These are phyloP conservation scores for Sciaenops ocellatus DNA, from an alignment of 2,797 vertebrate genomes.

Conservation along the genomic window DNA sequence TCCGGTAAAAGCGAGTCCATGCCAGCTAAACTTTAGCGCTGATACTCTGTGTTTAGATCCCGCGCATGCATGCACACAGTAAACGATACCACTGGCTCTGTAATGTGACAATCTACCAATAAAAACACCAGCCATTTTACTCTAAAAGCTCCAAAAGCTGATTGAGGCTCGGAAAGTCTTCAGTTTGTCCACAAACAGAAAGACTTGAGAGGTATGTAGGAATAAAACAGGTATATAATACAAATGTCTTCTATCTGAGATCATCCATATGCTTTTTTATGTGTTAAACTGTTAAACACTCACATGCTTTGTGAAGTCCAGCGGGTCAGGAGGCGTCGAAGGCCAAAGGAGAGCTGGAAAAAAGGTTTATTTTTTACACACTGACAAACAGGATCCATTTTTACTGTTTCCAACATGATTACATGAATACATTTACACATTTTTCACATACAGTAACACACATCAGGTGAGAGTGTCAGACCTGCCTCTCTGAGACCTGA, in stretches of 20 bases:
- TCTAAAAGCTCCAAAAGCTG: no score
- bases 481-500: not conserved
- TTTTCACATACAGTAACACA: not conserved
- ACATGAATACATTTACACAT: not conserved
- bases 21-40: no score
- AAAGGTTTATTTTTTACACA: not conserved
- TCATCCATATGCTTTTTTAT: no score
- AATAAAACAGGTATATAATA: not conserved
- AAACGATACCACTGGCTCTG: no score
- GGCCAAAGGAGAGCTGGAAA: slow-evolving; percentile 39
- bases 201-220: no score
- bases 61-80: no score
- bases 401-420: not conserved
- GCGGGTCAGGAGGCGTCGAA: slow-evolving; percentile 50
- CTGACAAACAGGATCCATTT: not conserved
- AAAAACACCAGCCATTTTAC: no score
- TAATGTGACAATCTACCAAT: no score
- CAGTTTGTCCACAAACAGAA: no score
- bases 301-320: slow-evolving; percentile 81
- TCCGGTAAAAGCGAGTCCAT: no score
- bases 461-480: not conserved
- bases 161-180: no score
- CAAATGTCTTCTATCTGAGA: not conserved
- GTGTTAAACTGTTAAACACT: slow-evolving; percentile 33
- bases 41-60: no score